Conservation (phyloP, 2,888 invertebrate genomes). For the Lymantria monacha region DNA sequence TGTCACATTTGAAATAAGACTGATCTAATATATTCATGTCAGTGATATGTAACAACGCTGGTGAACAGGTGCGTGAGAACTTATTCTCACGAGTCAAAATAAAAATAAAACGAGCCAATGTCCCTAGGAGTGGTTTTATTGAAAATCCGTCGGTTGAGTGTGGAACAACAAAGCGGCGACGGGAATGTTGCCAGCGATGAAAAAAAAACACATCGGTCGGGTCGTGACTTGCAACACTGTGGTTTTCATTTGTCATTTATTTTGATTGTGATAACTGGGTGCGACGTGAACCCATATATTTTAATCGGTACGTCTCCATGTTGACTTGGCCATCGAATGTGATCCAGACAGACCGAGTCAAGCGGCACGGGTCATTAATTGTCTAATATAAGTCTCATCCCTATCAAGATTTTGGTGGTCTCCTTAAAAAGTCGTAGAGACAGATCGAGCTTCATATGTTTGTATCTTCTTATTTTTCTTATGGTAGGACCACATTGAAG, state of each 20-base stretch:
- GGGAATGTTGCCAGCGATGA: slow-evolving; percentile 60
- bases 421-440: not conserved
- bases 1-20: not conserved
- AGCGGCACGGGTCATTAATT: slow-evolving; percentile 20
- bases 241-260: slow-evolving; percentile 82
- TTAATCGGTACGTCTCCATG: slow-evolving; percentile 34
- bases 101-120: slow-evolving; percentile 61
- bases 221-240: slow-evolving; percentile 75
- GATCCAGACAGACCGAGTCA: not conserved
- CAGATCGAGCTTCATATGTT: too few relatives aligned
- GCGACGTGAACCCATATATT: slow-evolving; percentile 47
- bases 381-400: slow-evolving; percentile 22
- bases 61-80: slow-evolving; percentile 76
- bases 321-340: slow-evolving; percentile 3
- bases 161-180: slow-evolving; percentile 66
- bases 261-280: slow-evolving; percentile 79
- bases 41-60: slow-evolving; percentile 27
- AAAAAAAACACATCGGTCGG: slow-evolving; percentile 47
- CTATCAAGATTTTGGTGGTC: slow-evolving; percentile 19
- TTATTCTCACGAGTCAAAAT: slow-evolving; percentile 43
- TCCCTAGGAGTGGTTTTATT: slow-evolving; percentile 71
- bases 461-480: too few relatives aligned
- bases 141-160: slow-evolving; percentile 66
- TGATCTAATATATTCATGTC: slow-evolving; percentile 24
- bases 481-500: too few relatives aligned